Conservation (phyloP, 1,140 invertebrate species). For the Saccostrea echinata region DNA sequence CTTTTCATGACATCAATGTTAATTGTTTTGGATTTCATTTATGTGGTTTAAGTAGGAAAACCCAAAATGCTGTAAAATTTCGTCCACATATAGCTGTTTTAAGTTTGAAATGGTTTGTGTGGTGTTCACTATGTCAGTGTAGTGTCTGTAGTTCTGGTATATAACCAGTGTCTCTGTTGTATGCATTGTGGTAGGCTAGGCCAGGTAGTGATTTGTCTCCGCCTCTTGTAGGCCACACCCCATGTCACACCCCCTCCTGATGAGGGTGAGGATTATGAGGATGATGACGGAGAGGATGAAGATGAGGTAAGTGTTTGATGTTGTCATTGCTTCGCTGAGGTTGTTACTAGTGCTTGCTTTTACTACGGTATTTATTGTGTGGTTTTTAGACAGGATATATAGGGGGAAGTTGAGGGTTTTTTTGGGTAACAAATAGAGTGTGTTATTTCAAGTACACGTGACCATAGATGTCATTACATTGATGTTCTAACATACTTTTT, state of each 20-base stretch:
- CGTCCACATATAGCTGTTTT: neutral
- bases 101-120: neutral
- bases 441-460: too few species aligned
- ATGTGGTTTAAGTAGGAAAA: neutral
- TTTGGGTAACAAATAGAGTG: neutral
- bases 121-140: conserved; percentile 9
- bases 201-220: conserved; percentile 41
- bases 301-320: conserved; percentile 57
- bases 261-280: conserved; percentile 63
- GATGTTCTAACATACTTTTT: too few species aligned
- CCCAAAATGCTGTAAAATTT: neutral
- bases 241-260: conserved; percentile 43
- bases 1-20: neutral
- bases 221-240: conserved; percentile 50
- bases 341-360: neutral
- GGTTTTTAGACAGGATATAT: neutral
- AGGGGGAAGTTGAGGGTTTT: neutral
- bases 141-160: neutral
- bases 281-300: conserved; percentile 59
- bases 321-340: conserved; percentile 12
- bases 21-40: neutral
- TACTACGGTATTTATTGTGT: neutral
- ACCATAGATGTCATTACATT: too few species aligned
- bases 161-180: conserved; percentile 19
- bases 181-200: conserved; percentile 30